A percentile compares a stretch with the other conserved stretches of the same genome.
phyloP scores from a whole-genome alignment of 1,140 invertebrate genomes.

The Eciton burchellii region DNA sequence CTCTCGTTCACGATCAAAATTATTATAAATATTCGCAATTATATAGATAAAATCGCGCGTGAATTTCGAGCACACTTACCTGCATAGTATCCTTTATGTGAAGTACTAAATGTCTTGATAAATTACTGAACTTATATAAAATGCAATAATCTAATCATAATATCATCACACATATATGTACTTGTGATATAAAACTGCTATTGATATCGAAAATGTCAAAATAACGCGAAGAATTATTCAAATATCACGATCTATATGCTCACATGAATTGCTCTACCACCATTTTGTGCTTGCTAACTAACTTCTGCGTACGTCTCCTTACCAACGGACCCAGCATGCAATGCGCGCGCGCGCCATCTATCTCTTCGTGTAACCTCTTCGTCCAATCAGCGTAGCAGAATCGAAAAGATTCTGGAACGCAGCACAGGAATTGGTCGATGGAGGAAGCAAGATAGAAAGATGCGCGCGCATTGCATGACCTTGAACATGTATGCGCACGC shows the following conservation, averaged over 20 bases:
- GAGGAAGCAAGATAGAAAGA: not conserved
- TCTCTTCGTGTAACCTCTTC: not conserved
- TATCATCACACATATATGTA: conserved; percentile 60
- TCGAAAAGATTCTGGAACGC: not conserved
- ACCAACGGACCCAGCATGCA: conserved; percentile 73
- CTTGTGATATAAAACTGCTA: conserved; percentile 65
- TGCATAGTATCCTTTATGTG: conserved; percentile 84
- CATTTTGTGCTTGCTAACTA: conserved; percentile 83
- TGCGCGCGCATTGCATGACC: not conserved
- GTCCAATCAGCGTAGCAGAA: not conserved
- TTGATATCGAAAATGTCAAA: conserved; percentile 68
- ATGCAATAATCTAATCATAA: conserved; percentile 63
- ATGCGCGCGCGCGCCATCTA: conserved; percentile 65
- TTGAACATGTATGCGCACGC: not conserved
- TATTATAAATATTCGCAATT: conserved; percentile 24
- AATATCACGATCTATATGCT: conserved; percentile 82
- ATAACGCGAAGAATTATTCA: conserved; percentile 79
- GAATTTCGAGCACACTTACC: conserved; percentile 81
- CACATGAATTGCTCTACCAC: conserved; percentile 78
- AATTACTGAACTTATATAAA: conserved; percentile 36
- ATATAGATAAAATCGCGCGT: conserved; percentile 60
- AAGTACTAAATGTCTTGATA: conserved; percentile 74
- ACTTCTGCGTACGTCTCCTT: conserved; percentile 70
- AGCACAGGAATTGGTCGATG: not conserved
- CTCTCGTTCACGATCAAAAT: conserved; percentile 23